A percentile compares a stretch with the other conserved stretches of the same genome.
phyloP scores from a whole-genome alignment of 2,888 invertebrate species.

The Nineta flava region DNA sequence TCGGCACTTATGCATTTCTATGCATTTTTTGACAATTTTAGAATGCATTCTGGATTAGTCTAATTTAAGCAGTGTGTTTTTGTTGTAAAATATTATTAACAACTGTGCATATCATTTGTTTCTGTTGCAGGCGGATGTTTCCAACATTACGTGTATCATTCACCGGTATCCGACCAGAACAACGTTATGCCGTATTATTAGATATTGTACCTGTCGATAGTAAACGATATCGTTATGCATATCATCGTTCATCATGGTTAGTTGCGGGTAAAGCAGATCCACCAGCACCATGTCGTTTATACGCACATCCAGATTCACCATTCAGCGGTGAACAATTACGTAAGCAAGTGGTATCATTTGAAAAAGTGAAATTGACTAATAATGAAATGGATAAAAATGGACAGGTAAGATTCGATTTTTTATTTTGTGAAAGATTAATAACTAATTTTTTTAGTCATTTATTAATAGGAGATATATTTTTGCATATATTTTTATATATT shows the following conservation, averaged over 20 bases:
- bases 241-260: slow-evolving; percentile 68
- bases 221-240: slow-evolving; percentile 65
- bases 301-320: slow-evolving; percentile 68
- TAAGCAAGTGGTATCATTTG: slow-evolving; percentile 66
- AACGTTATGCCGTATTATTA: slow-evolving; percentile 55
- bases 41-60: too few relatives aligned
- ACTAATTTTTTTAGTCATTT: background rate
- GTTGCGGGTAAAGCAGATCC: slow-evolving; percentile 72
- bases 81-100: too few relatives aligned
- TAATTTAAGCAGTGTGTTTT: too few relatives aligned
- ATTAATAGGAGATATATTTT: background rate
- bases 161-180: slow-evolving; percentile 46
- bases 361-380: slow-evolving; percentile 71
- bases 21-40: too few relatives aligned
- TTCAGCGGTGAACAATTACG: slow-evolving; percentile 61
- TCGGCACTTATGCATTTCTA: too few relatives aligned
- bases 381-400: slow-evolving; percentile 67
- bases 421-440: slow-evolving; percentile 8
- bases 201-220: slow-evolving; percentile 70
- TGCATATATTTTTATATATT: background rate
- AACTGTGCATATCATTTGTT: background rate
- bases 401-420: slow-evolving; percentile 36
- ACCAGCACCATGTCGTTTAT: slow-evolving; percentile 52
- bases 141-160: slow-evolving; percentile 64
- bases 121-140: slow-evolving; percentile 58